Evolutionary conservation across 2,888 invertebrate species (phyloP).

Genomic region (Ramazzottius varieornatus): DNA sequence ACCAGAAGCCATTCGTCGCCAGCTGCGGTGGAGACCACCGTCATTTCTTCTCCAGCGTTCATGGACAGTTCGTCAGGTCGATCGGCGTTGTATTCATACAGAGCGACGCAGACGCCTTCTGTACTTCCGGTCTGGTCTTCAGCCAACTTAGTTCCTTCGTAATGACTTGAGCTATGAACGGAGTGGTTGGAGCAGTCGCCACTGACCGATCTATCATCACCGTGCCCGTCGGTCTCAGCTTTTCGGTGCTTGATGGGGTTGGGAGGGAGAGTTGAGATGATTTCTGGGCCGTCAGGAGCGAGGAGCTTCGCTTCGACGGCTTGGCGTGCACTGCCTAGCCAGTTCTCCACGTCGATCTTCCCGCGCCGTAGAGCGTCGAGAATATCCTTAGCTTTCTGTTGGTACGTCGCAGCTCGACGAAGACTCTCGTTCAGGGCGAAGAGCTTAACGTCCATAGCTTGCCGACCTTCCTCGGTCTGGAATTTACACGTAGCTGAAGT

Average conservation of each 20-base stretch:
- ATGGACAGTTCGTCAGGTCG: neutral
- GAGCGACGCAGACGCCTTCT: neutral
- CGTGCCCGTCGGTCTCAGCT: neutral
- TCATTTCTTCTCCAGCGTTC: neutral
- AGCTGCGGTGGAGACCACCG: neutral
- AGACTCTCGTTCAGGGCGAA: neutral
- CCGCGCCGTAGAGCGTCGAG: neutral
- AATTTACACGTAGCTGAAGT: neutral
- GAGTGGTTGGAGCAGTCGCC: neutral
- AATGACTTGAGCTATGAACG: too few species aligned
- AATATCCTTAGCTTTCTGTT: neutral
- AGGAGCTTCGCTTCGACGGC: neutral
- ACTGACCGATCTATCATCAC: neutral
- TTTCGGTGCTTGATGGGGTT: neutral
- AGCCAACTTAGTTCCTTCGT: too few species aligned
- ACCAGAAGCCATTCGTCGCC: conserved; percentile 3
- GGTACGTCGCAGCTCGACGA: neutral
- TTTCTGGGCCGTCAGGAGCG: neutral
- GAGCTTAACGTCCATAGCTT: neutral
- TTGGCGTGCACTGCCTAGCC: neutral
- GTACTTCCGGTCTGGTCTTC: too few species aligned
- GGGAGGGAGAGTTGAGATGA: neutral
- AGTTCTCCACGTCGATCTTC: neutral
- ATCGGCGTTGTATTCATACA: neutral
- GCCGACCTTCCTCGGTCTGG: neutral